These are phyloP conservation scores for Ictalurus punctatus DNA, from an alignment of 2,113 vertebrate species.

Conservation along the genomic window DNA sequence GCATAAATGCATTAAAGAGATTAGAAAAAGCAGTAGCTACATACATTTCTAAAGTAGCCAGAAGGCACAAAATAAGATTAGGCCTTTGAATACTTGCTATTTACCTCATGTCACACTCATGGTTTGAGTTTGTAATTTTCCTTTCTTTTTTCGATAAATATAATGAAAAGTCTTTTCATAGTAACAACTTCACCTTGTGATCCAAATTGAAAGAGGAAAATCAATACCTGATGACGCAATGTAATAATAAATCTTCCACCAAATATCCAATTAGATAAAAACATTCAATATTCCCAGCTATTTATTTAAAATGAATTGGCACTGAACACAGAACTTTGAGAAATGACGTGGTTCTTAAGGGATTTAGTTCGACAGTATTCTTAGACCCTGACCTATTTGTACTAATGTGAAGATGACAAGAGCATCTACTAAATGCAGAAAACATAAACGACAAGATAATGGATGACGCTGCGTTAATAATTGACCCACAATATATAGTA, in stretches of 20 bases:
- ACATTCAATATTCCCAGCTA: background rate
- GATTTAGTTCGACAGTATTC: background rate
- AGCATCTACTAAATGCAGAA: background rate
- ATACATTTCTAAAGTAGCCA: background rate
- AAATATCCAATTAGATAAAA: no score
- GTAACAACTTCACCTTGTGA: background rate
- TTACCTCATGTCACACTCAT: background rate
- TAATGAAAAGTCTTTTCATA: background rate
- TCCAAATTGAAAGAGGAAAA: background rate
- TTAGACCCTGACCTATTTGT: background rate
- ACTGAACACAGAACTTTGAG: background rate
- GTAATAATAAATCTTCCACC: background rate
- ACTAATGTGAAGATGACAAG: background rate
- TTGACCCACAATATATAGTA: background rate
- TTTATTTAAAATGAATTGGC: background rate
- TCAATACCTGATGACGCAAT: background rate
- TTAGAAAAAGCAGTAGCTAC: background rate
- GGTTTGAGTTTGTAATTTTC: background rate
- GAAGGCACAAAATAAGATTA: background rate
- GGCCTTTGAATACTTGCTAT: background rate
- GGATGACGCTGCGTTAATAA: background rate
- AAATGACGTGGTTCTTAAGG: background rate
- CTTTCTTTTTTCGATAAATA: background rate
- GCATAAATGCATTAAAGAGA: background rate
- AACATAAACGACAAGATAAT: background rate